phyloP scores from a whole-genome alignment of 2,113 vertebrate species.

The Bungarus multicinctus region DNA sequence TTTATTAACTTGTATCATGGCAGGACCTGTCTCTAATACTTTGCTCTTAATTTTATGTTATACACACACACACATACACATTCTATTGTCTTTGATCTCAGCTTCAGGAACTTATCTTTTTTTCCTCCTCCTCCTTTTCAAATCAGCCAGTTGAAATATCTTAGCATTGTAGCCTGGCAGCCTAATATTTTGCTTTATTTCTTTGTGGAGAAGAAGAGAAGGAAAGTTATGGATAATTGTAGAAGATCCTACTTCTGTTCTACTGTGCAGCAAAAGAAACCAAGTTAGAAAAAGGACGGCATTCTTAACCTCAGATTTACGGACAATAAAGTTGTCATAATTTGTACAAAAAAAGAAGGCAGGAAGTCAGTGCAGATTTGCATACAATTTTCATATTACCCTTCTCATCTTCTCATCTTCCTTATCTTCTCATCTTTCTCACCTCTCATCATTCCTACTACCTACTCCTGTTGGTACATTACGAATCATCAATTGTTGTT shows the following conservation, averaged over 20 bases:
- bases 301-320: neutral
- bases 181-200: neutral
- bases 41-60: conserved; percentile 3
- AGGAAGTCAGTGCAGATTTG: neutral
- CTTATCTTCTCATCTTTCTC: no score
- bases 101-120: neutral
- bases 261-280: neutral
- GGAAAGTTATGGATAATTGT: neutral
- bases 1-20: neutral
- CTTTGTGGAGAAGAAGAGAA: neutral
- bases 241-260: neutral
- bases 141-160: neutral
- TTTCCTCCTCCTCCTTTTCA: neutral
- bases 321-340: neutral
- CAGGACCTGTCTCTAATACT: conserved; percentile 5
- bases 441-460: no score
- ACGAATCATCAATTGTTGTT: no score
- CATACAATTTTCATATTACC: neutral
- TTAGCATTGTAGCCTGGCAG: neutral
- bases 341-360: neutral
- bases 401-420: no score
- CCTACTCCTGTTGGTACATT: no score
- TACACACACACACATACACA: neutral
- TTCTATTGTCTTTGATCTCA: conserved; percentile 12
- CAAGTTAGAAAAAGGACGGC: neutral